Conservation (phyloP, 1,140 invertebrate genomes). For the Pseudomyrmex dendroicus region DNA sequence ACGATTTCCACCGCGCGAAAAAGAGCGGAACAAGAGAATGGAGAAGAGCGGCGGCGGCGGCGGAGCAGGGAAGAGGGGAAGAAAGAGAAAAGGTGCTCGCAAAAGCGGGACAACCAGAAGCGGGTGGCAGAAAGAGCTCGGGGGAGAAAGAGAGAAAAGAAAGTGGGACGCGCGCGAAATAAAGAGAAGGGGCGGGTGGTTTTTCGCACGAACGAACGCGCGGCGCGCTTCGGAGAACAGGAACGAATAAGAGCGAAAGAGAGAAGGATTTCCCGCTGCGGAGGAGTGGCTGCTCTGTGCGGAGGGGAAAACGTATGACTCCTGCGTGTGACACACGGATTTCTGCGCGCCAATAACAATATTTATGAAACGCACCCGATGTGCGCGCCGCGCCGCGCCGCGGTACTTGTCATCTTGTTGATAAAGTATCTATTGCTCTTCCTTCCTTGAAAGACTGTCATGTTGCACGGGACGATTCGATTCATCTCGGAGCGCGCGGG, state of each 20-base stretch:
- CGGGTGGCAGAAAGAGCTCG: neutral
- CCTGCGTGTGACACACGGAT: constrained; percentile 71
- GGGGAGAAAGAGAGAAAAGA: constrained; percentile 42
- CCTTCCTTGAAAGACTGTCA: neutral
- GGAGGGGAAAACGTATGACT: constrained; percentile 66
- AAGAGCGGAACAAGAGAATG: constrained; percentile 36
- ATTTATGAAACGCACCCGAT: constrained; percentile 70
- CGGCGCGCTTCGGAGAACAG: constrained; percentile 42
- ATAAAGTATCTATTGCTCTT: constrained; percentile 60
- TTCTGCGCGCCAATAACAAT: constrained; percentile 70
- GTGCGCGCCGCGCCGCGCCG: constrained; percentile 3
- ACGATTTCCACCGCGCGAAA: constrained; percentile 63
- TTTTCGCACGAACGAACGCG: neutral
- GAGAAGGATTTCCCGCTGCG: constrained; percentile 30
- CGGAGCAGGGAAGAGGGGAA: constrained; percentile 23
- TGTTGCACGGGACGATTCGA: neutral
- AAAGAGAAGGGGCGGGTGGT: constrained; percentile 38
- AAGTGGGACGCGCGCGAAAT: constrained; percentile 51
- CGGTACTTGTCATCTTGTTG: constrained; percentile 38
- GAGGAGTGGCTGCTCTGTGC: constrained; percentile 55
- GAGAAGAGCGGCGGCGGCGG: neutral
- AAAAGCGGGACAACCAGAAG: constrained; percentile 32
- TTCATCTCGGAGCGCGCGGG: neutral
- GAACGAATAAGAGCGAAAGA: constrained; percentile 40
- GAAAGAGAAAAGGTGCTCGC: constrained; percentile 44